Conservation (phyloP, 2,797 vertebrate genomes). For the Gambelia wislizenii region DNA sequence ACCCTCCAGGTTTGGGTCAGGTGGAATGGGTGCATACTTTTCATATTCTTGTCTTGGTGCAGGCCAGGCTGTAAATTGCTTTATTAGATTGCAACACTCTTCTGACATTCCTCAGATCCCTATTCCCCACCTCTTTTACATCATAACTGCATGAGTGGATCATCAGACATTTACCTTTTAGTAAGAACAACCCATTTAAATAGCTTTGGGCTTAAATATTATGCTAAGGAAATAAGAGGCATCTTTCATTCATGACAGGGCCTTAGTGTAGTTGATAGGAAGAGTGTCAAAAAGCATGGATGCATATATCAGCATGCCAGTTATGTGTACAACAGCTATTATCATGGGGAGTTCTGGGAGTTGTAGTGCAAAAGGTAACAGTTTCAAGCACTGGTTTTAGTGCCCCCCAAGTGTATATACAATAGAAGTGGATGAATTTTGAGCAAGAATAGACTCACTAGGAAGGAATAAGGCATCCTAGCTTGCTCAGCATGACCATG, state of each 20-base stretch:
- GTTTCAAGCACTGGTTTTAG: not conserved
- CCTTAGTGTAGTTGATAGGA: not conserved
- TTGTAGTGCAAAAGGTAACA: not conserved
- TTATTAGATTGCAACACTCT: not conserved
- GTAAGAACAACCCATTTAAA: not conserved
- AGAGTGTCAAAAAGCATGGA: not conserved
- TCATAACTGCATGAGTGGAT: not conserved
- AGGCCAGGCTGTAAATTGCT: not conserved
- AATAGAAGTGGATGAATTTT: not conserved
- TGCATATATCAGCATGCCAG: not conserved
- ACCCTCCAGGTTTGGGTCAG: not conserved
- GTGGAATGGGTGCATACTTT: not conserved
- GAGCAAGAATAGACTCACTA: not conserved
- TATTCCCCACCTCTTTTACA: too few relatives aligned
- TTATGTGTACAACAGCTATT: not conserved
- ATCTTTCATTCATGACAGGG: not conserved
- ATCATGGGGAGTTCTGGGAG: not conserved
- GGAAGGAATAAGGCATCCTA: not conserved
- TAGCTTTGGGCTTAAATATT: not conserved
- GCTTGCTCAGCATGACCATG: not conserved
- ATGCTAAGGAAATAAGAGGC: not conserved
- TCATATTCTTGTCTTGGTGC: not conserved
- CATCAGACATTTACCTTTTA: not conserved
- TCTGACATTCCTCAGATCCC: not conserved
- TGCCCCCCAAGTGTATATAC: not conserved